A percentile compares a stretch with the other conserved stretches of the same genome.
Evolutionary conservation across 2,888 invertebrate genomes (phyloP).

Genomic region (Lissonota sp.): DNA sequence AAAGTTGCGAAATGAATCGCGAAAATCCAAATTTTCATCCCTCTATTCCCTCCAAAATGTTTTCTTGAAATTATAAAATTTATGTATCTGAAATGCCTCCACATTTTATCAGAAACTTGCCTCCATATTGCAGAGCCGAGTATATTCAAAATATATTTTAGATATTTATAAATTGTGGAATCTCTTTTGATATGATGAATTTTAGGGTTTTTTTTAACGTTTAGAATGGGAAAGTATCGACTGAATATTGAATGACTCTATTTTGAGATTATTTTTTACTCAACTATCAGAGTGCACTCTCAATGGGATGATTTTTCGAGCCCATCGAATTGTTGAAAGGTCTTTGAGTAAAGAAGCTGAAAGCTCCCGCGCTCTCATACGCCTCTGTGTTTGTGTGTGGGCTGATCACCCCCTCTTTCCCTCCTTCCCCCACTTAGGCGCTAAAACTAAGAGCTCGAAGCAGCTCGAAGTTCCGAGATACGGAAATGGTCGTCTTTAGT

Average conservation of each 20-base stretch:
- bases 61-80: too few relatives aligned
- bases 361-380: background rate
- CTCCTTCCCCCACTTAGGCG: conserved; percentile 20
- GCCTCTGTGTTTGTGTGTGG: conserved; percentile 26
- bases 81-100: too few relatives aligned
- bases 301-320: conserved; percentile 15
- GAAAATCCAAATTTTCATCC: too few relatives aligned
- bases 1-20: too few relatives aligned
- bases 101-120: too few relatives aligned
- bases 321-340: conserved; percentile 54
- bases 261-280: conserved; percentile 9
- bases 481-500: conserved; percentile 75
- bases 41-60: too few relatives aligned
- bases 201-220: too few relatives aligned
- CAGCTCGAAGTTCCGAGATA: conserved; percentile 66
- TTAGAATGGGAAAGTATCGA: background rate
- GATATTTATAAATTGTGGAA: too few relatives aligned
- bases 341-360: conserved; percentile 8
- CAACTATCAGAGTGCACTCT: conserved; percentile 27
- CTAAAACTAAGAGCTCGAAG: conserved; percentile 63
- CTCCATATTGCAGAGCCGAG: too few relatives aligned
- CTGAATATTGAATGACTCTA: background rate
- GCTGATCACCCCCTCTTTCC: background rate
- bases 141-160: too few relatives aligned
- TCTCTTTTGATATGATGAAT: too few relatives aligned